Conservation (phyloP, 2,797 vertebrate species). For the Falco rusticolus region DNA sequence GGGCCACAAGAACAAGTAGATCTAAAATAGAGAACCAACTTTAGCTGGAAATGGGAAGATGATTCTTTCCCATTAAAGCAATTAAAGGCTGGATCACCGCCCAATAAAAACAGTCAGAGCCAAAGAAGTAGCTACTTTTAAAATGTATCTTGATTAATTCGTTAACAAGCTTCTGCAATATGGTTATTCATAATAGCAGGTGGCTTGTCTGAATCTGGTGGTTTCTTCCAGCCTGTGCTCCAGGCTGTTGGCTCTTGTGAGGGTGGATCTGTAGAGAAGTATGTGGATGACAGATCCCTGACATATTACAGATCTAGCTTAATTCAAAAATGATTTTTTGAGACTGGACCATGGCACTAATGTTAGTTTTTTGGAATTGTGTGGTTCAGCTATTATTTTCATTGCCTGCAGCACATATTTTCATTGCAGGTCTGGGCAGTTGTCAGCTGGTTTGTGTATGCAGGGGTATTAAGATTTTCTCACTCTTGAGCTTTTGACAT, state of each 20-base stretch:
- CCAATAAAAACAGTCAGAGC: background rate
- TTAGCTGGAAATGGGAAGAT: background rate
- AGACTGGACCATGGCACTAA: background rate
- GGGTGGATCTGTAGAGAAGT: background rate
- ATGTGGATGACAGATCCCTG: background rate
- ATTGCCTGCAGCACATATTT: background rate
- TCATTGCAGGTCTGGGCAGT: background rate
- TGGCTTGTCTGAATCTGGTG: background rate
- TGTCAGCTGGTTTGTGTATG: background rate
- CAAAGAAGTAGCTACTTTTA: background rate
- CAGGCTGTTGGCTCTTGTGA: background rate
- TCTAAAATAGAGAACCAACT: background rate
- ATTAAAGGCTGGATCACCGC: background rate
- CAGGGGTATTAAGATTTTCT: background rate
- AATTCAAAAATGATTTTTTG: background rate
- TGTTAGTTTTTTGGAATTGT: background rate
- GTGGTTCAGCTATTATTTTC: background rate
- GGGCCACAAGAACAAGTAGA: background rate
- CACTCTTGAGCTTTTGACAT: background rate
- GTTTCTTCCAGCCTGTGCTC: background rate
- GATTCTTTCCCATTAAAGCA: background rate
- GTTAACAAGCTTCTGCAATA: background rate
- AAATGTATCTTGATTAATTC: background rate
- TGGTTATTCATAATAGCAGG: background rate
- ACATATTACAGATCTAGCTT: background rate